Base-by-base conservation (phyloP, 2,888 invertebrate genomes). In the Piscicola geometra region DNA sequence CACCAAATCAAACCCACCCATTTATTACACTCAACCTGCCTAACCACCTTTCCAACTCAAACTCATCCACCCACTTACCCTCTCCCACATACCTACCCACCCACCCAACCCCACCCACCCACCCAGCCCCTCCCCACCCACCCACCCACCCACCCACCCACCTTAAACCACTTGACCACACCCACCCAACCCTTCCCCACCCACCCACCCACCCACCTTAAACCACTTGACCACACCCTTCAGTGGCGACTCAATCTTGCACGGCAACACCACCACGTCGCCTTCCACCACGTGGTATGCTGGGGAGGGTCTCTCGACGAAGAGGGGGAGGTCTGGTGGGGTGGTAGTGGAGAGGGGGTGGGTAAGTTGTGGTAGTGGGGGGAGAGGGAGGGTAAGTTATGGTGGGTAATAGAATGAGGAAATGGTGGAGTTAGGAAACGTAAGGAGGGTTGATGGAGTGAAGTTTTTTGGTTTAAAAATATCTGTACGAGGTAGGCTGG, bases 261-360 rank as follows among this genome's bases (percentile, higher is more conserved):
- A 71, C 30, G 71, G 71, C 33, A 71, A 47, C 30, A 30, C 41
- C 28, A 71, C 71, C n/a, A 41, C 41, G 21, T 71, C 52, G 28
- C 71, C 71, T 30, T 50, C 50, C 28, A 52, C 21, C 33, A 50
- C 30, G 52, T 71, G 71, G 21, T 71, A 71, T 21, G 47, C n/a
- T 71, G 30, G 32, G 30, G 18, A 28, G 1, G 71, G 71, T 28
- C 71, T 33, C 28, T 52, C 52, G 25, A 52, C 1, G 33, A 71
- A 71, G n/a, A 50, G 30, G 21, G 71, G 71, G 21, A 71, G 52
- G 25, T 71, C 71, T 71, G 28, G 25, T 41, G 41, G 41, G 41
- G 5, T 5, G 41, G 41, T 41, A 15, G 41, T 9, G 41, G 41
- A 9, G 41, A 15, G 5, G 41, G 5, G 41, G 15, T 41, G 41